Evolutionary conservation across 2,888 invertebrate species (phyloP).

Genomic region (Mystacides longicornis): DNA sequence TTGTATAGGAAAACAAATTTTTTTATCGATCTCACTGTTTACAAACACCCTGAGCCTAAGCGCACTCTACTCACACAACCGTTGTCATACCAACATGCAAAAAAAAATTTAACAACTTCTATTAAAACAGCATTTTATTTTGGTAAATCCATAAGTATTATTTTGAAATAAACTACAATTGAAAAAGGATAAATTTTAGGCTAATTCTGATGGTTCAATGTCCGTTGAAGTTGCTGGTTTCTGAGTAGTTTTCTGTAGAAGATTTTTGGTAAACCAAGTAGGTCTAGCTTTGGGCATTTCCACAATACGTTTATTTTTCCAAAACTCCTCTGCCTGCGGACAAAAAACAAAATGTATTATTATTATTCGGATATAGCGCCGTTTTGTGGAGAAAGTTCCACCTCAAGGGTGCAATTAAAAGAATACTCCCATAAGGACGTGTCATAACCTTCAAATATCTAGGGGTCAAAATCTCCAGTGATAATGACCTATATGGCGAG

Average conservation of each 20-base stretch:
- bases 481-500: too few relatives aligned
- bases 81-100: background rate
- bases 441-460: too few relatives aligned
- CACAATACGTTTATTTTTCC: conserved; percentile 69
- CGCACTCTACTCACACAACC: too few relatives aligned
- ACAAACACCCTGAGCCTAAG: too few relatives aligned
- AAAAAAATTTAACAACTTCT: background rate
- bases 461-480: too few relatives aligned
- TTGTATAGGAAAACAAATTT: too few relatives aligned
- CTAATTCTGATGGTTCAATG: conserved; percentile 66
- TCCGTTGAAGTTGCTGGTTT: conserved; percentile 62
- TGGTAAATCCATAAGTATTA: background rate
- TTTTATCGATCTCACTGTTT: too few relatives aligned
- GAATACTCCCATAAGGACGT: too few relatives aligned
- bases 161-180: background rate
- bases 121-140: background rate
- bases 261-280: conserved; percentile 80
- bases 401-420: too few relatives aligned
- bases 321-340: conserved; percentile 51
- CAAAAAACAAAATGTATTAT: conserved; percentile 17
- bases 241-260: conserved; percentile 71
- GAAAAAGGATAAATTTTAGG: conserved; percentile 35
- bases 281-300: conserved; percentile 83
- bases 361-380: too few relatives aligned
- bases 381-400: too few relatives aligned